These are phyloP conservation scores for Ichneumoninae sp. DNA, from an alignment of 2,888 invertebrate genomes.

Conservation along the genomic window DNA sequence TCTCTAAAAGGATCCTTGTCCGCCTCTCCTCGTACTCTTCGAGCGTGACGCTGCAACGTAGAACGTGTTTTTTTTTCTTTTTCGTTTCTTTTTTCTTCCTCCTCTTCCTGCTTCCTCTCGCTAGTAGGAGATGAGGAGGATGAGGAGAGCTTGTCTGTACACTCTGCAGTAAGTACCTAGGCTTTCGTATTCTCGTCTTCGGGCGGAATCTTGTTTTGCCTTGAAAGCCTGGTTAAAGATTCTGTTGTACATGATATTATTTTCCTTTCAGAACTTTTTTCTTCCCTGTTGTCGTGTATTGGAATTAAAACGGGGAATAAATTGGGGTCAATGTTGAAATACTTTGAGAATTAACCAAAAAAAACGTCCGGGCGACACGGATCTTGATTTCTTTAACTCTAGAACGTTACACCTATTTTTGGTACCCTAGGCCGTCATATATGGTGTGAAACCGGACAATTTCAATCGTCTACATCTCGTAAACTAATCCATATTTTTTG, in stretches of 20 bases:
- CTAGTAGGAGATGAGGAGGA: neutral
- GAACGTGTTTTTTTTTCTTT: slow-evolving; percentile 34
- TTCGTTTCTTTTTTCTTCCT: slow-evolving; percentile 22
- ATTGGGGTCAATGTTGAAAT: neutral
- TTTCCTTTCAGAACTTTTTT: neutral
- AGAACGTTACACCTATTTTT: neutral
- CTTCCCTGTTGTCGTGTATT: neutral
- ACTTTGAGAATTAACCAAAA: neutral
- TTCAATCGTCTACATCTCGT: neutral
- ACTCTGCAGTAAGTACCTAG: slow-evolving; percentile 13
- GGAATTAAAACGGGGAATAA: neutral
- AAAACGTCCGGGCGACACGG: neutral
- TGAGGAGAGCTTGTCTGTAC: neutral
- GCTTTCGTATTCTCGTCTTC: slow-evolving; percentile 26
- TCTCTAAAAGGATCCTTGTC: slow-evolving; percentile 74
- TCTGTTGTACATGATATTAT: slow-evolving; percentile 12
- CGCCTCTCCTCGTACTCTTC: slow-evolving; percentile 33
- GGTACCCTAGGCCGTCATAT: neutral
- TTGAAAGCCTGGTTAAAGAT: slow-evolving; percentile 29
- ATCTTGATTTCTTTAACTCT: neutral
- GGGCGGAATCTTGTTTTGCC: slow-evolving; percentile 21
- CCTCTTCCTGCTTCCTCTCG: slow-evolving; percentile 3
- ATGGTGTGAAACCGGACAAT: neutral
- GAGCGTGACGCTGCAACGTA: slow-evolving; percentile 48
- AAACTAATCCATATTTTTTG: neutral